Base-by-base conservation (phyloP, 2,113 vertebrate species). In the Gulo gulo region DNA sequence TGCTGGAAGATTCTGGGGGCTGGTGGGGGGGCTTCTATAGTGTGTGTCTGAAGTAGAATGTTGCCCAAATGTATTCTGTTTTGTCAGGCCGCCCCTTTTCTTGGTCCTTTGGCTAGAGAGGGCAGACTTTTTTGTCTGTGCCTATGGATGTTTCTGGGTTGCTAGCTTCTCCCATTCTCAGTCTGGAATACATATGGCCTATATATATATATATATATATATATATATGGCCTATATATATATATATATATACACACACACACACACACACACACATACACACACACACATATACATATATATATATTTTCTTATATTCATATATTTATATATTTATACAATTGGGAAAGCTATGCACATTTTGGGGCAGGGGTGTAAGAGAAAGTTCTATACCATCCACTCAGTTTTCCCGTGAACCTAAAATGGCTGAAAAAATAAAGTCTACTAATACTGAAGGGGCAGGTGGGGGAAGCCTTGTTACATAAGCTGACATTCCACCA, bases 381-480 rank as follows among this genome's bases (percentile, higher is more conserved):
- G 16, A 83, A 74, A 63, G 36, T 26, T 63, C 16, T 73, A 18
- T 26, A 29, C 4, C 23, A 29, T 85, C 23, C 21, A 47, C 16
- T 74, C 21, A 20, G 6, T 23, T 65, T 95, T 63, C 26, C 23
- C 9, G 16, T 76, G 36, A 90, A 90, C 20, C 26, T 42, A 82
- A 89, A 73, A n/a, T 29, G 67, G 15, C 15, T 29, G n/a, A 55
- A 95, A 94, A 50, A 83, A 15, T 65, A 65, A 74, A 94, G 24
- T 73, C 0, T 18, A 13, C 61, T 71, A 74, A 50, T 36, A 47
- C 16, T 50, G 18, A 89, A 23, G 59, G 59, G 24, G 1, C 24
- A 7, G 73, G 39, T 69, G 13, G n/a, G 9, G 59, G 11, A 90
- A 93, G 61, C 6, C n/a, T 80, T 87, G 47, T 83, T 93, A 29